These are phyloP conservation scores for Saimiri boliviensis DNA, from an alignment of 2,113 vertebrate genomes.

Conservation along the genomic window DNA sequence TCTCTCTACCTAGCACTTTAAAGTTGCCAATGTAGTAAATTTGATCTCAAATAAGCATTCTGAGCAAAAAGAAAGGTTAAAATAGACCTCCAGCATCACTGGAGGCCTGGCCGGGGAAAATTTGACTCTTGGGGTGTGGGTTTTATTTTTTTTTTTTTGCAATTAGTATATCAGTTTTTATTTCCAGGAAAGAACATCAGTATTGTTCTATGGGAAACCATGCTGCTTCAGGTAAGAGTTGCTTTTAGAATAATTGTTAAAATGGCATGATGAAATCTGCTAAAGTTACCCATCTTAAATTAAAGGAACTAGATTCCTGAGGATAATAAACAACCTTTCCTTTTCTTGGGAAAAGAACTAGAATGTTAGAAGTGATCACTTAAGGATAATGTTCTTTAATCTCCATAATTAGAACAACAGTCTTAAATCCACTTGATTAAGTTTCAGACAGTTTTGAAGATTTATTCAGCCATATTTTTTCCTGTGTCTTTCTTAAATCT, in stretches of 20 bases:
- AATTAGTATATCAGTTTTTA: slow-evolving; percentile 39
- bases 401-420: background rate
- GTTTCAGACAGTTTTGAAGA: background rate
- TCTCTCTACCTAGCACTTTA: background rate
- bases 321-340: background rate
- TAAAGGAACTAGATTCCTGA: background rate
- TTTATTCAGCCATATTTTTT: background rate
- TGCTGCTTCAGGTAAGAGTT: slow-evolving; percentile 71
- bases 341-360: background rate
- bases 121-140: background rate
- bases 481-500: background rate
- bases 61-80: background rate
- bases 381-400: background rate
- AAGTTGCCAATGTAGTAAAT: background rate
- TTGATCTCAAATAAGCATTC: background rate
- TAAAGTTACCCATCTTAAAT: background rate
- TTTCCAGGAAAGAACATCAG: slow-evolving; percentile 59
- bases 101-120: background rate
- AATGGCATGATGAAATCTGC: background rate
- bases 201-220: slow-evolving; percentile 65
- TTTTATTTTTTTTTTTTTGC: background rate
- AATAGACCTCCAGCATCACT: background rate
- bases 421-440: background rate
- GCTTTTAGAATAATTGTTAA: background rate
- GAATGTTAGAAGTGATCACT: background rate